Evolutionary conservation across 2,113 vertebrate genomes (phyloP).

Genomic region (Microtus pennsylvanicus): DNA sequence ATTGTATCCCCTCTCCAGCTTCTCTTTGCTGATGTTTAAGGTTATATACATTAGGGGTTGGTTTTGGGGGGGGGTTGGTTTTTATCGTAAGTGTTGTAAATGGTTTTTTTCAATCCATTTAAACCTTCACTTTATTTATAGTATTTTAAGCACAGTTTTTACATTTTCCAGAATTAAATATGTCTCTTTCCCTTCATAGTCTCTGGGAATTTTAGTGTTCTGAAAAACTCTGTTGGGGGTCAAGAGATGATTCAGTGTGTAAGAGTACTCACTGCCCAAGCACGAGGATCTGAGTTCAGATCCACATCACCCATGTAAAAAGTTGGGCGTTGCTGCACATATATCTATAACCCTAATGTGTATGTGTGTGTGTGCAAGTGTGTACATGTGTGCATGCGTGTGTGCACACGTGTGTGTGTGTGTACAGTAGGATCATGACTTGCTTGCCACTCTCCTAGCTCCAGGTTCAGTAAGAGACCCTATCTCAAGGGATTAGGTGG

Average conservation of each 20-base stretch:
- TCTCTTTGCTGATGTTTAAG: neutral
- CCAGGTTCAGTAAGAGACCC: neutral
- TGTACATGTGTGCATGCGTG: neutral
- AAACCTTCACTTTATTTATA: constrained; percentile 14
- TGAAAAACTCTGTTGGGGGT: neutral
- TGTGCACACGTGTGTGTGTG: neutral
- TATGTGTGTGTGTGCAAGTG: neutral
- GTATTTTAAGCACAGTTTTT: neutral
- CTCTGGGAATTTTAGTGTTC: neutral
- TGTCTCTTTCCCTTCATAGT: neutral
- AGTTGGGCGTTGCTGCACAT: neutral
- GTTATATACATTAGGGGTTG: neutral
- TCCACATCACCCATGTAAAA: neutral
- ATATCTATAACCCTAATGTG: neutral
- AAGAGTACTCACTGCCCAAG: neutral
- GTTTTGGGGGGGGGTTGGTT: no score
- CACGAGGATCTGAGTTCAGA: neutral
- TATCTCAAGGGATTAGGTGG: neutral
- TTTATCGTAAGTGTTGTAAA: neutral
- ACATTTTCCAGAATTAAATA: neutral
- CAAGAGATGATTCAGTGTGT: neutral
- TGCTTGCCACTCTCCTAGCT: neutral
- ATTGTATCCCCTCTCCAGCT: neutral
- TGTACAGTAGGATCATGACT: neutral
- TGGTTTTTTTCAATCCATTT: neutral